These are phyloP conservation scores for Patiria pectinifera DNA, from an alignment of 53 echinoderm and acorn worm genomes.

Conservation along the genomic window DNA sequence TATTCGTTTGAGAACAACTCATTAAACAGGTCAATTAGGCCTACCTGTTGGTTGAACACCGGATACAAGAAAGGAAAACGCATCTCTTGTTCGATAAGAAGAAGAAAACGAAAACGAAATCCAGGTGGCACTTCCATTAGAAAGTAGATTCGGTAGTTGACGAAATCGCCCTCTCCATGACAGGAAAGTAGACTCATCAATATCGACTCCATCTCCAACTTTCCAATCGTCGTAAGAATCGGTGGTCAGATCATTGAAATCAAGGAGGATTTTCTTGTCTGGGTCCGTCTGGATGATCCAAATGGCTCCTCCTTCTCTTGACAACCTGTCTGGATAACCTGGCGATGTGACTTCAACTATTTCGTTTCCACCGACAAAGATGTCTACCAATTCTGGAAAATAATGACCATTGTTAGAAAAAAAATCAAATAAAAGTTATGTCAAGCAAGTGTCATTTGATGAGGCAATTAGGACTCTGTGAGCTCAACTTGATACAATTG, in stretches of 20 bases:
- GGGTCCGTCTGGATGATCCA: not conserved
- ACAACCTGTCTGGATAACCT: not conserved
- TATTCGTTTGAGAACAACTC: too few species aligned
- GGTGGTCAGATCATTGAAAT: too few species aligned
- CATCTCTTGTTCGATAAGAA: not conserved
- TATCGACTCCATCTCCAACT: not conserved
- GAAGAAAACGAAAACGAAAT: not conserved
- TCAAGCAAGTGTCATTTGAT: too few species aligned
- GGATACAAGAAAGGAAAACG: too few species aligned
- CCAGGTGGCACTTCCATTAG: slow-evolving; percentile 19
- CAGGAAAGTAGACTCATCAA: not conserved
- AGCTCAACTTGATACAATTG: too few species aligned
- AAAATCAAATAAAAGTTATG: too few species aligned
- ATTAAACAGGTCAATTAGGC: too few species aligned
- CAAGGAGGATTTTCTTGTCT: not conserved
- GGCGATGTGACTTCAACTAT: not conserved
- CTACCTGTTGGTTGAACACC: too few species aligned
- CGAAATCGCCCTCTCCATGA: not conserved
- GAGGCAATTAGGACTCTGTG: too few species aligned
- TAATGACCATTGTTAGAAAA: too few species aligned
- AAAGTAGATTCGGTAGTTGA: not conserved
- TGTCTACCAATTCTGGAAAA: too few species aligned
- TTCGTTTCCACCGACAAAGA: not conserved
- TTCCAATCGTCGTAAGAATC: not conserved
- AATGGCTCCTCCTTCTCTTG: not conserved